Evolutionary conservation across 2,113 vertebrate species (phyloP).

Genomic region (Origma solitaria): DNA sequence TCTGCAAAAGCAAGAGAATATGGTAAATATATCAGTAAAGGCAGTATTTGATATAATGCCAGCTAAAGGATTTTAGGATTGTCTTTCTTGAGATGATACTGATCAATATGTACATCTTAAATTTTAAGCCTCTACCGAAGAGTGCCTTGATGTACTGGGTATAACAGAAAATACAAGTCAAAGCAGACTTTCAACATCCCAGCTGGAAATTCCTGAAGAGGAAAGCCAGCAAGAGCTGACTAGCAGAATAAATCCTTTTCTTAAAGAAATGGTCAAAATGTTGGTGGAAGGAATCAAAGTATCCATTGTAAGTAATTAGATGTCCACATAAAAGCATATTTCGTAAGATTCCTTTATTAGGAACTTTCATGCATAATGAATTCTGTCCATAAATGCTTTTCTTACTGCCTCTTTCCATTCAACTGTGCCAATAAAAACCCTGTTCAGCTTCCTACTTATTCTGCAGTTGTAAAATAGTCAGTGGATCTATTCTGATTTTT

Average conservation of each 20-base stretch:
- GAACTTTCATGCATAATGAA: not conserved
- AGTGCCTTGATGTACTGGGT: conserved; percentile 85
- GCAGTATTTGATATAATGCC: not conserved
- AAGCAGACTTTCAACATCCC: conserved; percentile 66
- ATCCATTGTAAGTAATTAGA: conserved; percentile 77
- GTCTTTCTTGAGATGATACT: not conserved
- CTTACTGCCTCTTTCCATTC: not conserved
- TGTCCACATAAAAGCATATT: not conserved
- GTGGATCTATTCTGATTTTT: not conserved
- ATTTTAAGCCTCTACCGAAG: conserved; percentile 80
- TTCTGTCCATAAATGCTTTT: not conserved
- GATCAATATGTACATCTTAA: not conserved
- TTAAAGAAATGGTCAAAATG: conserved; percentile 86
- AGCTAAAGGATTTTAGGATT: not conserved
- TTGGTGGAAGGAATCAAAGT: conserved; percentile 90
- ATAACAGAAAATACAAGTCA: conserved; percentile 81
- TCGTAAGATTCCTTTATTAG: not conserved
- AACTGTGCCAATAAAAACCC: not conserved
- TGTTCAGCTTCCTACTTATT: not conserved
- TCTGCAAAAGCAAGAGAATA: not conserved
- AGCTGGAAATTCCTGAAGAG: conserved; percentile 76
- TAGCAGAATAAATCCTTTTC: conserved; percentile 81
- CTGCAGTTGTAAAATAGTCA: not conserved
- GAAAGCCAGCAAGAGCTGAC: conserved; percentile 67
- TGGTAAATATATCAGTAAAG: not conserved